phyloP scores from a whole-genome alignment of 2,113 vertebrate genomes.

The Eupsittula cactorum region DNA sequence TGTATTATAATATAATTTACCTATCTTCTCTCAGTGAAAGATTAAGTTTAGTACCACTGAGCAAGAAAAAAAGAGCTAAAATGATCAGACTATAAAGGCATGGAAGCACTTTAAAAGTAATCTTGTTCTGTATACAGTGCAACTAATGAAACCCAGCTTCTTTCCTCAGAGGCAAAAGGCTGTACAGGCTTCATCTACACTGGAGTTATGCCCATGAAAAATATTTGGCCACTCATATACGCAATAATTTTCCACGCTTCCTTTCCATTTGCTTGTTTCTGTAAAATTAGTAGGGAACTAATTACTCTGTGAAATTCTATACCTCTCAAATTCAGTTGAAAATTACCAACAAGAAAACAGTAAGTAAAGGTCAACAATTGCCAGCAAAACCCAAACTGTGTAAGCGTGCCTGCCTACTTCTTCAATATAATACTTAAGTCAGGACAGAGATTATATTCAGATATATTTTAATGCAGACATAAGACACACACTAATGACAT shows the following conservation, averaged over 20 bases:
- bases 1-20: neutral
- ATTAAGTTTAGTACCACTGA: neutral
- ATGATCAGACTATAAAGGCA: neutral
- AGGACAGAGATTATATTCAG: neutral
- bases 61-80: neutral
- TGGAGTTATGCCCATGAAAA: neutral
- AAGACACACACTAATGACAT: neutral
- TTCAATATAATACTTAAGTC: neutral
- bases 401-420: neutral
- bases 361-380: neutral
- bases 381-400: neutral
- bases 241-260: neutral
- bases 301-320: neutral
- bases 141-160: neutral
- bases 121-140: neutral
- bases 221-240: fast-evolving
- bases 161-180: neutral
- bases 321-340: neutral
- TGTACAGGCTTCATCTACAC: neutral
- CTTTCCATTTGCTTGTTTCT: neutral
- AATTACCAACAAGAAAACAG: neutral
- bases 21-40: neutral
- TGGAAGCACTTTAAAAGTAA: neutral
- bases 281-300: neutral
- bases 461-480: neutral